phyloP scores from a whole-genome alignment of 1,140 invertebrate species.

The Procambarus virginalis region DNA sequence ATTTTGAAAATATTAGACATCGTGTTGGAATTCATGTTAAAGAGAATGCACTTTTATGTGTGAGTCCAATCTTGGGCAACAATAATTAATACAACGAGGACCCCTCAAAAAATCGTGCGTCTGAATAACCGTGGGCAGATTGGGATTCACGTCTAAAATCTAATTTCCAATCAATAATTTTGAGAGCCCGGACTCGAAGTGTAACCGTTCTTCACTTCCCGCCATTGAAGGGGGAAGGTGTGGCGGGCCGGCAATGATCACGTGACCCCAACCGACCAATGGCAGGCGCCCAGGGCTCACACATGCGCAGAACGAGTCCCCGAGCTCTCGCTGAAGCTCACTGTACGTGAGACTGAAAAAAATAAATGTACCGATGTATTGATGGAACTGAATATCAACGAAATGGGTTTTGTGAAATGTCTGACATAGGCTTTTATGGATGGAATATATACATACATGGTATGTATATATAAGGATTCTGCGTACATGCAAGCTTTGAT shows the following conservation, averaged over 20 bases:
- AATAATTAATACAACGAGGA: too few relatives aligned
- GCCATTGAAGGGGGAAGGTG: background rate
- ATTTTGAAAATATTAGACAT: too few relatives aligned
- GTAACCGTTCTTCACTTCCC: background rate
- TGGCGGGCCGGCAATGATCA: background rate
- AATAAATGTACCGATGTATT: background rate
- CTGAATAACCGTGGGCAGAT: background rate
- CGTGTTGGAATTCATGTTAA: too few relatives aligned
- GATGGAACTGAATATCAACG: background rate
- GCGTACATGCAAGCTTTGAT: background rate
- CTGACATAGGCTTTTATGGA: background rate
- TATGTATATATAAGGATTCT: background rate
- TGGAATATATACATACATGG: background rate
- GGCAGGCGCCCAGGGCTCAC: background rate
- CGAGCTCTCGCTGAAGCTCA: background rate
- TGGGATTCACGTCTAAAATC: background rate
- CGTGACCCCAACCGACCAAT: background rate
- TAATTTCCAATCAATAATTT: slow-evolving; percentile 17
- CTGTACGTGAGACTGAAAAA: background rate
- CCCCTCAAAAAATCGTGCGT: too few relatives aligned
- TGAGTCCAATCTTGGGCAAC: too few relatives aligned
- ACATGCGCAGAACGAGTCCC: background rate
- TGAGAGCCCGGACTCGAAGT: background rate
- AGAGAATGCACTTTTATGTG: too few relatives aligned
- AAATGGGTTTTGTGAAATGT: background rate